phyloP scores from a whole-genome alignment of 2,797 vertebrate species.

The Gouania willdenowi region DNA sequence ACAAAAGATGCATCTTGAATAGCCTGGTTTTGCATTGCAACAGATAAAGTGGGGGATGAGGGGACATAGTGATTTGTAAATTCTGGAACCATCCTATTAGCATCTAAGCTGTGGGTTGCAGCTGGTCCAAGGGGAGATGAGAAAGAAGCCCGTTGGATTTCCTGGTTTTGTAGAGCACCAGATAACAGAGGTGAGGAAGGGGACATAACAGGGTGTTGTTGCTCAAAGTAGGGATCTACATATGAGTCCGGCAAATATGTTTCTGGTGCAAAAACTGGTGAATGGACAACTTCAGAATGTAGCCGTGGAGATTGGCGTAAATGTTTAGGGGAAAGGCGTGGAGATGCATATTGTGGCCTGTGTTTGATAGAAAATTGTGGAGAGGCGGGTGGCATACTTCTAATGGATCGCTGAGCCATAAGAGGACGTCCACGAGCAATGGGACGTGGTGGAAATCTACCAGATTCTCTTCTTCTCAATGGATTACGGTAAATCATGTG shows the following conservation, averaged over 20 bases:
- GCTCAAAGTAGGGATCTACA: slow-evolving; percentile 34
- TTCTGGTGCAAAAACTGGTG: slow-evolving; percentile 21
- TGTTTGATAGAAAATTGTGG: slow-evolving; percentile 71
- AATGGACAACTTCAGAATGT: slow-evolving; percentile 20
- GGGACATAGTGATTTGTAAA: slow-evolving; percentile 29
- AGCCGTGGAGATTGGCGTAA: slow-evolving; percentile 52
- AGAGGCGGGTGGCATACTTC: slow-evolving; percentile 55
- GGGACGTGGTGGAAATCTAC: slow-evolving; percentile 53
- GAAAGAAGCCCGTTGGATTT: slow-evolving; percentile 40
- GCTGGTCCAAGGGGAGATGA: slow-evolving; percentile 31
- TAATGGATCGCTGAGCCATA: slow-evolving; percentile 54
- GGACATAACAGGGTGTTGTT: slow-evolving; percentile 15
- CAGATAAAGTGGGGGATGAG: slow-evolving; percentile 42
- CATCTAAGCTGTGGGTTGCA: slow-evolving; percentile 19
- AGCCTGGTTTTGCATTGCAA: slow-evolving; percentile 52
- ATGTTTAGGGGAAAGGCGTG: slow-evolving; percentile 51
- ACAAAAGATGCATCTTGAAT: slow-evolving; percentile 46
- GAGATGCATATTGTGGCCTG: slow-evolving; percentile 44
- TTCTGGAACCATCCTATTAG: slow-evolving; percentile 30
- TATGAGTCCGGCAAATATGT: slow-evolving; percentile 10
- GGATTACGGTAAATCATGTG: slow-evolving; percentile 52
- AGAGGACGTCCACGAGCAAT: slow-evolving; percentile 72
- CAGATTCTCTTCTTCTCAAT: slow-evolving; percentile 54
- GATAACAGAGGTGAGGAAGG: slow-evolving; percentile 51
- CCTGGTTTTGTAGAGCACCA: slow-evolving; percentile 45